Evolutionary conservation across 2,888 invertebrate species (phyloP), one percentile per base, ranked within the genome.

Genomic region (Ormyrus nitidulus): DNA sequence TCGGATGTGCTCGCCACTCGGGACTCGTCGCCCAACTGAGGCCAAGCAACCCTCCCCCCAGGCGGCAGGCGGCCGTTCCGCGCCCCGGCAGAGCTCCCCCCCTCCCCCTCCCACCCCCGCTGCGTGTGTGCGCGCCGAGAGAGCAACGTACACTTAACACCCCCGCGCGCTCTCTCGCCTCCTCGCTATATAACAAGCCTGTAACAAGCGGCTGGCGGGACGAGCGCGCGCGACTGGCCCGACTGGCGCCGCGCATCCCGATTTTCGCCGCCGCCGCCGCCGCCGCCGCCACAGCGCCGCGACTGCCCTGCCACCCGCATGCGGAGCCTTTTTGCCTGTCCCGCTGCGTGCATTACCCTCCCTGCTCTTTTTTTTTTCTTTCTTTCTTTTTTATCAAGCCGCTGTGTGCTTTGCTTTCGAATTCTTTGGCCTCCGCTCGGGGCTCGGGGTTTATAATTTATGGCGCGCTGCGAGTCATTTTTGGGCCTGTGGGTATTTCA

Each of bases 1-100:
- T 19, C 19, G 19, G 19, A 19, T 19, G 19, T n/a, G 56, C 82
- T 83, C 80, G 80, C 84, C 77, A 75, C 84, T 83, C 85, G 84
- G 85, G 83, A 84, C 83, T 85, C 83, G 85, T 85, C 87, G 86
- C 88, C 87, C 86, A 85, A 87, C 87, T 87, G 88, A 85, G 70
- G 4, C 51, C 51, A 7, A 19, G 19, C 19, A 19, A n/a, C 53
- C 19, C 19, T 19, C 19, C 19, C 19, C 46, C 10, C 13, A 7
- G 8, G 8, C 4, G 49, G 49, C 19, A 13, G 13, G 53, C 10
- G 46, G 10, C 8, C 19, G 19, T 19, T 19, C 19, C 19, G 19
- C 19, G 19, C 19, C n/a, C 49, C 34, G 13, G n/a, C 9, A 5
- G 56, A 53, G 5, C 49, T 11, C 53, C 34, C 53, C 44, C 46